These are phyloP conservation scores for Irena cyanogastra DNA, from an alignment of 2,113 vertebrate genomes.

Conservation along the genomic window DNA sequence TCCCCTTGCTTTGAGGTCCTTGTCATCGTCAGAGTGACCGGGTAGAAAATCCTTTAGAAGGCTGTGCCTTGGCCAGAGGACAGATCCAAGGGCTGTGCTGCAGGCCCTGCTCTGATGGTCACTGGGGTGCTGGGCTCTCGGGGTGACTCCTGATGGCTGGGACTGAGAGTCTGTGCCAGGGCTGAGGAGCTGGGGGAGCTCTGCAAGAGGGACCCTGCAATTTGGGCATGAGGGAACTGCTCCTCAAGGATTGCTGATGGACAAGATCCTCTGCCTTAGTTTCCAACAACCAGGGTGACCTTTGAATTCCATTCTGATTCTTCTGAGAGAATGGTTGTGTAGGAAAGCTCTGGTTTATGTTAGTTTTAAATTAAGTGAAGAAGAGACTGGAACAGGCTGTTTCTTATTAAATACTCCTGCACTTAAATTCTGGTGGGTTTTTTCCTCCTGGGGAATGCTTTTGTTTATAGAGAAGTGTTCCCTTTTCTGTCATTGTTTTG, in stretches of 20 bases:
- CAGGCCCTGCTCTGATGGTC: background rate
- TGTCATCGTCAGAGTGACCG: rapidly evolving
- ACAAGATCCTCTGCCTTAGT: background rate
- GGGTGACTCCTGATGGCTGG: rapidly evolving
- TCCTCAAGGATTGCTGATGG: background rate
- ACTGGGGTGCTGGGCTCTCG: background rate
- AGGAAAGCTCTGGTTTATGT: conserved; percentile 37
- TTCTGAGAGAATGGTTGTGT: background rate
- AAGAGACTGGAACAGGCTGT: conserved; percentile 20
- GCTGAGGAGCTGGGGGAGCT: background rate
- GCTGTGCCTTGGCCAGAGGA: background rate
- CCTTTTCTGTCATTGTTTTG: background rate
- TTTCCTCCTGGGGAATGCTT: background rate
- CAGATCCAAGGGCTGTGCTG: background rate
- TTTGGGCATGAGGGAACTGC: too few species aligned
- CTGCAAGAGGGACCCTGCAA: rapidly evolving
- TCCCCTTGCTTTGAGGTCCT: background rate
- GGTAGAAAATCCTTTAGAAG: background rate
- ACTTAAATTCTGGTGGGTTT: background rate
- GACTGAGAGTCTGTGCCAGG: background rate
- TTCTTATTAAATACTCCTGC: conserved; percentile 29
- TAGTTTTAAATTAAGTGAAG: conserved; percentile 43
- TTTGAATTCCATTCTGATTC: background rate
- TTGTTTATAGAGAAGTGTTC: conserved; percentile 25
- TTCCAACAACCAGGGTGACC: background rate